Evolutionary conservation across 1,140 invertebrate species (phyloP).

Genomic region (Theocolax elegans): DNA sequence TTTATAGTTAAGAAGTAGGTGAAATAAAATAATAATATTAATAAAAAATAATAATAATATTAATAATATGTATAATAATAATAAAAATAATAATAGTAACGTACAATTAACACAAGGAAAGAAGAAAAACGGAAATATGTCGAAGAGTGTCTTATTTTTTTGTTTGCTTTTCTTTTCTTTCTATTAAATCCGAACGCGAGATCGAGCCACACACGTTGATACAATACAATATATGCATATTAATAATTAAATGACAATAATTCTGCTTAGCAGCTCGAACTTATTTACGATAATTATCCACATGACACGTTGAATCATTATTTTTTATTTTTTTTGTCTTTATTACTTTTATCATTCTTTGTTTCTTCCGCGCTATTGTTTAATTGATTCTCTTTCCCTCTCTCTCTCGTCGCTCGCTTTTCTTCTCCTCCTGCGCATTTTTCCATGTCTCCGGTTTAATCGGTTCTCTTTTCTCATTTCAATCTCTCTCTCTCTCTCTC

Average conservation of each 20-base stretch:
- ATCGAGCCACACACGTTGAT: constrained; percentile 36
- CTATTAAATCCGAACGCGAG: constrained; percentile 32
- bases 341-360: too few species aligned
- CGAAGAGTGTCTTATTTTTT: constrained; percentile 20
- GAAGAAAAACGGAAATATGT: constrained; percentile 32
- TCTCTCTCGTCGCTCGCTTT: constrained; percentile 15
- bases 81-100: constrained; percentile 43
- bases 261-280: constrained; percentile 30
- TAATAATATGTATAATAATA: constrained; percentile 38
- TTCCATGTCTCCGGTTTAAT: background rate
- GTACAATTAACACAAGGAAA: constrained; percentile 42
- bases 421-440: constrained; percentile 2
- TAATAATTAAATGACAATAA: constrained; percentile 42
- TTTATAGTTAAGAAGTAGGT: constrained; percentile 19
- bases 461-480: background rate
- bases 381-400: constrained; percentile 20
- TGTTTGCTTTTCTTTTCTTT: constrained; percentile 9
- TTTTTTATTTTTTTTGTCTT: constrained; percentile 16
- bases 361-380: constrained; percentile 26
- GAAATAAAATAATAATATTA: constrained; percentile 44
- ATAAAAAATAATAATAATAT: constrained; percentile 42
- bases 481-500: too few species aligned
- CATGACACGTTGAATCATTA: constrained; percentile 38
- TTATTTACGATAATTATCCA: constrained; percentile 28
- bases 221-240: constrained; percentile 32